Evolutionary conservation across 2,113 vertebrate species (phyloP).

Genomic region (Bubo bubo): DNA sequence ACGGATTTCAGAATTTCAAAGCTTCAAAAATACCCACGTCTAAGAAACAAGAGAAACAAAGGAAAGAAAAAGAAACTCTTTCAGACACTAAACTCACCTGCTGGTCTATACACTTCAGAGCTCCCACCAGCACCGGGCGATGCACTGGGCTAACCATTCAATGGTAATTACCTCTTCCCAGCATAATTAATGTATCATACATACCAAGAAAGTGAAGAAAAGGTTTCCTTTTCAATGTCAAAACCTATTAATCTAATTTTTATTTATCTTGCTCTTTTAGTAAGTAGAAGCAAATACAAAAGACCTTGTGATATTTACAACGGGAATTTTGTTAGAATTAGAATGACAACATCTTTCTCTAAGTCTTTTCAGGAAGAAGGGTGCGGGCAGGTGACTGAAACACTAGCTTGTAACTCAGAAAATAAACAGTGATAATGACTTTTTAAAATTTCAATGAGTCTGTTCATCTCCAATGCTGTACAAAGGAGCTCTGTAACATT

Average conservation of each 20-base stretch:
- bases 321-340: not conserved
- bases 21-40: not conserved
- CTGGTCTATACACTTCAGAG: not conserved
- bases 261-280: not conserved
- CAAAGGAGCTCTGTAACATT: not conserved
- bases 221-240: not conserved
- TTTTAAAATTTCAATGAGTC: not conserved
- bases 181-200: not conserved
- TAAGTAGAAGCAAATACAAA: not conserved
- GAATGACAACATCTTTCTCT: not conserved
- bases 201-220: not conserved
- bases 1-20: not conserved
- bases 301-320: not conserved
- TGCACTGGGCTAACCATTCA: not conserved
- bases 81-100: not conserved
- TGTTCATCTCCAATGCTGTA: not conserved
- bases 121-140: not conserved
- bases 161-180: not conserved
- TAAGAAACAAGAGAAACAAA: not conserved
- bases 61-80: not conserved
- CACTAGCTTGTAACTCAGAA: not conserved
- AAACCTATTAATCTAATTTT: not conserved
- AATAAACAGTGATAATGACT: not conserved
- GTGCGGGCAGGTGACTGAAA: not conserved
- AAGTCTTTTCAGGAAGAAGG: not conserved